These are phyloP conservation scores for Antigone vipio DNA, from an alignment of 2,113 vertebrate genomes.

Conservation along the genomic window DNA sequence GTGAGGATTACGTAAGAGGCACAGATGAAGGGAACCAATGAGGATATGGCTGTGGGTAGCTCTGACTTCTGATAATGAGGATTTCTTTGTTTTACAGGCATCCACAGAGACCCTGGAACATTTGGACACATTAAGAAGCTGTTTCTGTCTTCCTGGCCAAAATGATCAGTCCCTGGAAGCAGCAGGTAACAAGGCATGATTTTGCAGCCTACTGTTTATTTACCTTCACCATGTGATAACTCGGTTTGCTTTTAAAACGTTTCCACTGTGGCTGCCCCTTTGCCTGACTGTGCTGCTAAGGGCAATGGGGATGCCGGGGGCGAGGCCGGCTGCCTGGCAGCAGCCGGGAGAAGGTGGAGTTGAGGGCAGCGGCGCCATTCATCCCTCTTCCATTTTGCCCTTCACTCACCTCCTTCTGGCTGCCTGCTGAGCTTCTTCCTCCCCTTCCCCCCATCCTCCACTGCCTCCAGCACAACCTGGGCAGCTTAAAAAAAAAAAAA, in stretches of 20 bases:
- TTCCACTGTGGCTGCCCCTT: background rate
- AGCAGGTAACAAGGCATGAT: background rate
- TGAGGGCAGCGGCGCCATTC: background rate
- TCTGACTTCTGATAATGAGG: background rate
- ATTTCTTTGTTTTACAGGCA: background rate
- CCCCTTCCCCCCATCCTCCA: background rate
- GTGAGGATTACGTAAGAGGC: conserved; percentile 10
- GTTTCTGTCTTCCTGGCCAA: background rate
- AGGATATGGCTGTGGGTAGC: background rate
- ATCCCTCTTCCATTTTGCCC: background rate
- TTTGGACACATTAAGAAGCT: background rate
- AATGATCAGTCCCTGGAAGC: background rate
- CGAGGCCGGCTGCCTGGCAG: background rate
- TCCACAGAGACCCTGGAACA: background rate
- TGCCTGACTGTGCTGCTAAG: background rate
- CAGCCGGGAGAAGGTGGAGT: background rate
- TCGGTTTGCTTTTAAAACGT: background rate
- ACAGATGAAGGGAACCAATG: background rate
- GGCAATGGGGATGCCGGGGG: background rate
- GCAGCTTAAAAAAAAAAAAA: background rate
- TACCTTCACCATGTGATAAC: background rate
- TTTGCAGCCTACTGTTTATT: background rate
- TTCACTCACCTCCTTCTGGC: background rate
- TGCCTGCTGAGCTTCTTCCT: background rate
- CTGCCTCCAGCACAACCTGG: background rate